Conservation (phyloP, 1,140 invertebrate genomes). For the Campoletis sonorensis region DNA sequence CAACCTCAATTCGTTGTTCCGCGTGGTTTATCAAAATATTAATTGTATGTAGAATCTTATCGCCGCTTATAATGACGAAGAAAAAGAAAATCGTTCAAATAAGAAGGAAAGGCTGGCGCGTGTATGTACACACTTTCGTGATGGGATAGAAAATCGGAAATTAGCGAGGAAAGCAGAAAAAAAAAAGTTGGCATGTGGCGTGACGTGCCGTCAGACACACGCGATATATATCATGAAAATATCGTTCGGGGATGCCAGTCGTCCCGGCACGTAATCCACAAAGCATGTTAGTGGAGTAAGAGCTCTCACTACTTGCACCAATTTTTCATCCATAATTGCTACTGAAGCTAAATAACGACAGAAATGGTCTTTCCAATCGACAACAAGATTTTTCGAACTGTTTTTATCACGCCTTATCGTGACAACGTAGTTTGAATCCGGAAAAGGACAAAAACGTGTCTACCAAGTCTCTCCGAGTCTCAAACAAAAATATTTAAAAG, state of each 20-base stretch:
- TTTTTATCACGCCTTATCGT: neutral
- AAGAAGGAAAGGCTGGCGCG: constrained; percentile 11
- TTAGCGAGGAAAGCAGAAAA: constrained; percentile 64
- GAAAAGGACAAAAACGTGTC: neutral
- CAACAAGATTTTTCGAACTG: neutral
- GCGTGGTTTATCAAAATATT: neutral
- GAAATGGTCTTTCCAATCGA: neutral
- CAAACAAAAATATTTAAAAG: neutral
- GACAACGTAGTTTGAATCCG: neutral
- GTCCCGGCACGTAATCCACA: constrained; percentile 49
- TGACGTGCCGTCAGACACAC: constrained; percentile 46
- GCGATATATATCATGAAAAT: constrained; percentile 56
- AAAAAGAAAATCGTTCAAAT: constrained; percentile 13
- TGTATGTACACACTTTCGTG: neutral
- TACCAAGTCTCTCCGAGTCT: too few species aligned
- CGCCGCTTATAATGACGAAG: neutral
- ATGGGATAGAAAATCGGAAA: constrained; percentile 35
- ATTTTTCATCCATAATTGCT: constrained; percentile 39
- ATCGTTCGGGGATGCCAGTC: constrained; percentile 31
- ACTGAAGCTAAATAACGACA: neutral
- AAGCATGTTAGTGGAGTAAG: constrained; percentile 60
- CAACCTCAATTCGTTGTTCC: neutral
- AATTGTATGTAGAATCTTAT: neutral
- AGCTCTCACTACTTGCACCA: constrained; percentile 41
- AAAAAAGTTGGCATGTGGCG: constrained; percentile 41